Conservation (phyloP, 1,140 invertebrate genomes). For the Chrysomallon squamiferum region DNA sequence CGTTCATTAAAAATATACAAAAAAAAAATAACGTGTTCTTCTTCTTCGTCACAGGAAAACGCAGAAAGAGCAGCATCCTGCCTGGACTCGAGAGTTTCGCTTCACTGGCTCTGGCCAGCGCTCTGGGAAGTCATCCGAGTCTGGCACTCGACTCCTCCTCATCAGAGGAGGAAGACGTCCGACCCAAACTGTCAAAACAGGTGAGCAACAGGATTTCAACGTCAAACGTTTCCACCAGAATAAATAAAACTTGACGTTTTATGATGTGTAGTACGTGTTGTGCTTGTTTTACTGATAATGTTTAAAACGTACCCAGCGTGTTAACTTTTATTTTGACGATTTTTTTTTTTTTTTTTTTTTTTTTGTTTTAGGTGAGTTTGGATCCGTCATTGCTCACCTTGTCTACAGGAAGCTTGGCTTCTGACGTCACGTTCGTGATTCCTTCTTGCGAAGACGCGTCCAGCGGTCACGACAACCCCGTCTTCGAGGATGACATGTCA, state of each 20-base stretch:
- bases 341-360: too few relatives aligned
- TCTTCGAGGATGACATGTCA: conserved; percentile 6
- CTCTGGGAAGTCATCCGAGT: conserved; percentile 26
- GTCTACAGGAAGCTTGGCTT: too few relatives aligned
- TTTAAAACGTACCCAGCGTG: too few relatives aligned
- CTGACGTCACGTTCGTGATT: neutral
- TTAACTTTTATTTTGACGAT: too few relatives aligned
- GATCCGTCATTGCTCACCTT: too few relatives aligned
- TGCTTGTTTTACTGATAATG: conserved; percentile 2
- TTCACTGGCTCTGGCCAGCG: conserved; percentile 26
- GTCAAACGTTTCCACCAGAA: too few relatives aligned
- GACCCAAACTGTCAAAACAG: conserved; percentile 2
- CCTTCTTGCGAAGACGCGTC: neutral
- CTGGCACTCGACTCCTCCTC: conserved; percentile 23
- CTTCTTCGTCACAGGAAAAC: conserved; percentile 7
- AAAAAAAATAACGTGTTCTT: too few relatives aligned
- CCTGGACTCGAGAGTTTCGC: conserved; percentile 30
- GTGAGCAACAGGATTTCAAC: conserved; percentile 1
- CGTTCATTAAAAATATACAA: too few relatives aligned
- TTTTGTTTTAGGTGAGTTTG: too few relatives aligned
- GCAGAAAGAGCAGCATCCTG: conserved; percentile 26
- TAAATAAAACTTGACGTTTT: conserved; percentile 3
- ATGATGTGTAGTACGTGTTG: neutral
- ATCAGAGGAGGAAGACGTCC: conserved; percentile 41
- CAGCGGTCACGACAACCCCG: conserved; percentile 12